Evolutionary conservation across 1,140 invertebrate species (phyloP), one percentile per base, ranked within the genome.

Genomic region (Araneus ventricosus): DNA sequence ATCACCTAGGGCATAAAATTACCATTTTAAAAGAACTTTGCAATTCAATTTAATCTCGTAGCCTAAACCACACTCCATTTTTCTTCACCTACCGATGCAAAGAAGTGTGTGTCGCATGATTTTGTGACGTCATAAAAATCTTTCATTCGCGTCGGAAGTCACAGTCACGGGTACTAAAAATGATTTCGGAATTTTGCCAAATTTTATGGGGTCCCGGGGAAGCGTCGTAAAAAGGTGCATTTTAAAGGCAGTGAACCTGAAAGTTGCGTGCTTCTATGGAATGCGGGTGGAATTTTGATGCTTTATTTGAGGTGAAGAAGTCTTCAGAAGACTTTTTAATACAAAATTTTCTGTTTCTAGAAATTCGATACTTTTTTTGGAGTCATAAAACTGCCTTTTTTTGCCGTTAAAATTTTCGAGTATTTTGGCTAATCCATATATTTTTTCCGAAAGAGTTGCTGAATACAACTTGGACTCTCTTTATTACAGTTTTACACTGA

Each of bases 21-120:
- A 86, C 84, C 84, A 86, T 86, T 86, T 86, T 86, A 86, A 86
- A 86, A 37, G 84, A 86, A 14, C n/a, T 86, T 45, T 14, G 84
- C 52, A 86, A 86, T 86, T 86, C 84, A 39, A 59, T 86, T 86
- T 86, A 86, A 86, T 86, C 84, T 86, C 57, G 84, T n/a, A 45
- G 84, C 52, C 37, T 82, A 86, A 86, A 86, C 84, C 84, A 86
- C 57, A 86, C 70, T 75, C 27, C 20, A 75, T 75, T 75, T 75
- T 37, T 75, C 30, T 75, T 37, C 70, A 37, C 34, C 17, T 75
- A 75, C 70, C 30, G 14, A 20, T 37, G 70, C 14, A 75, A 22
- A 34, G 70, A 75, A 34, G 84, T 86, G 22, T 59, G 57, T 57
- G 34, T 61, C 57, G 84, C 84, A 61, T 86, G 84, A 86, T 86